Conservation (phyloP, 2,888 invertebrate genomes). For the Thera britannica region DNA sequence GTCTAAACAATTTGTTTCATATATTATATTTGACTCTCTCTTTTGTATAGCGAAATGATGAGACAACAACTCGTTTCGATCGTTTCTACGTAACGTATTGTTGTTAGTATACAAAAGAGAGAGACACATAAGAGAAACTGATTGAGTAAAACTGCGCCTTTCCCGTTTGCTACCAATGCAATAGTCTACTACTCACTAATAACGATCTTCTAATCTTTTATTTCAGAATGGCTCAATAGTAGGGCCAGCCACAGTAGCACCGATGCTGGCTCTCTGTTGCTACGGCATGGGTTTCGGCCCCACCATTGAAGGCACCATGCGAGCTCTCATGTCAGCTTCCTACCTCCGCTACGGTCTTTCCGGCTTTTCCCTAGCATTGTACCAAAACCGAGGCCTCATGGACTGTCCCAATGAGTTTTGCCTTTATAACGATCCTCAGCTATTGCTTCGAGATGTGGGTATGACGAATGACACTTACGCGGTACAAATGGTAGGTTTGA, state of each 20-base stretch:
- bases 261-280: slow-evolving; percentile 83
- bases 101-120: too few species aligned
- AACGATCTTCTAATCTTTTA: slow-evolving; percentile 8
- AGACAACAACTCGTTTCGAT: too few species aligned
- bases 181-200: not conserved
- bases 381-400: slow-evolving; percentile 84
- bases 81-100: too few species aligned
- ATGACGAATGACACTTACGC: slow-evolving; percentile 79
- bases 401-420: slow-evolving; percentile 85
- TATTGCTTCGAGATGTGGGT: slow-evolving; percentile 88
- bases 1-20: too few species aligned
- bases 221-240: slow-evolving; percentile 86
- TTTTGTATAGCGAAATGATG: too few species aligned
- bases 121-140: too few species aligned
- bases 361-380: slow-evolving; percentile 85
- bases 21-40: too few species aligned
- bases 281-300: slow-evolving; percentile 87
- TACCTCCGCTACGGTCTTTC: slow-evolving; percentile 89
- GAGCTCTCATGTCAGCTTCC: slow-evolving; percentile 81
- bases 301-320: slow-evolving; percentile 81
- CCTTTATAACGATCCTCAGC: slow-evolving; percentile 84
- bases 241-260: slow-evolving; percentile 83
- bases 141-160: too few species aligned
- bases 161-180: too few species aligned
- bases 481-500: slow-evolving; percentile 83